These are phyloP conservation scores for Pocota personata DNA, from an alignment of 2,888 invertebrate genomes.

Conservation along the genomic window DNA sequence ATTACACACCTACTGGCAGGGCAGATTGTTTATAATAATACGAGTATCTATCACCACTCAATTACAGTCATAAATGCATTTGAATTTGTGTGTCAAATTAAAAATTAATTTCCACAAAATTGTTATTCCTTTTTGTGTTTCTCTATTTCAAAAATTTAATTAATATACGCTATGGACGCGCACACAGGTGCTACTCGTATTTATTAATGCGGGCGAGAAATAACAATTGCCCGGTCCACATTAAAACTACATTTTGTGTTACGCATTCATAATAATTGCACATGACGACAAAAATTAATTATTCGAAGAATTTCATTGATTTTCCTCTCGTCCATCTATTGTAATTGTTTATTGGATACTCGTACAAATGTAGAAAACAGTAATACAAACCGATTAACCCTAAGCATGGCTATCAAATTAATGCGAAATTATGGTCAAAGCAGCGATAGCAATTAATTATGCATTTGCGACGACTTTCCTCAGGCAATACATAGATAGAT, in stretches of 20 bases:
- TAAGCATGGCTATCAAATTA: constrained; percentile 18
- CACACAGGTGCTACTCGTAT: neutral
- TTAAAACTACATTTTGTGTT: neutral
- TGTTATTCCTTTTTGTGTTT: too few relatives aligned
- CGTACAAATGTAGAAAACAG: neutral
- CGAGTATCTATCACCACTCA: neutral
- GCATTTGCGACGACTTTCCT: constrained; percentile 10
- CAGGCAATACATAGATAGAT: neutral
- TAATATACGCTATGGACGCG: neutral
- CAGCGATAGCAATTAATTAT: constrained; percentile 40
- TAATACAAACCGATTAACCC: neutral
- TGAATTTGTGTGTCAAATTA: neutral
- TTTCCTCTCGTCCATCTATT: neutral
- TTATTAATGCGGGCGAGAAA: neutral
- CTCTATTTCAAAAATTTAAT: constrained; percentile 1
- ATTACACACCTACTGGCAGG: neutral
- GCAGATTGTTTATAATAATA: neutral
- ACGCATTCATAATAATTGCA: neutral
- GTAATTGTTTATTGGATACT: neutral
- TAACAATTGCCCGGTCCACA: neutral
- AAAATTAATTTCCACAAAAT: neutral
- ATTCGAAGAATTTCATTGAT: neutral
- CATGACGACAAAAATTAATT: constrained; percentile 1
- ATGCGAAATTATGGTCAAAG: constrained; percentile 32
- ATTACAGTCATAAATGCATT: neutral